These are phyloP conservation scores for Rhombomys opimus DNA, from an alignment of 2,113 vertebrate species.

Conservation along the genomic window DNA sequence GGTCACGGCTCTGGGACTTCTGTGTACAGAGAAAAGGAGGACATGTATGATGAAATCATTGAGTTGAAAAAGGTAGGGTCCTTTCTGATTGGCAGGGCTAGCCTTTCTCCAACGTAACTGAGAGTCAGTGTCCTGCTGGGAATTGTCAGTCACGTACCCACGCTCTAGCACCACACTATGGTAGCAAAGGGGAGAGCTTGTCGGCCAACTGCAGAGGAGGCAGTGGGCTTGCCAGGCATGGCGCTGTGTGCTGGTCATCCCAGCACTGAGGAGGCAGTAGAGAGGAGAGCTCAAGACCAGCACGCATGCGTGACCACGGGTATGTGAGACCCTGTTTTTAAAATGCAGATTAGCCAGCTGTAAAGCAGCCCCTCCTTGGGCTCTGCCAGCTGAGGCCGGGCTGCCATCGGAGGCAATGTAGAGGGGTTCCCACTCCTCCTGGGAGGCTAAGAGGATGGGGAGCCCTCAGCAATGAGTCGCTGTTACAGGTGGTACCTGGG, in stretches of 20 bases:
- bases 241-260: not conserved
- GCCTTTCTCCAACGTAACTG: no score
- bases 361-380: no score
- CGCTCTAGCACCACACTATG: fast-evolving
- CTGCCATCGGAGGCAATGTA: not conserved
- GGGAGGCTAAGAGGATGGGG: not conserved
- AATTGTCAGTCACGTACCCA: fast-evolving
- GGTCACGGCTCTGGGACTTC: constrained; percentile 87
- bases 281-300: not conserved
- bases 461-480: not conserved
- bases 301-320: not conserved
- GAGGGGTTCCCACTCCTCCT: not conserved
- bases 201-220: not conserved
- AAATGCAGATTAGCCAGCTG: not conserved
- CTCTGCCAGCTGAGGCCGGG: not conserved
- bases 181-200: not conserved
- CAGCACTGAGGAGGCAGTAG: not conserved
- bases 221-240: not conserved
- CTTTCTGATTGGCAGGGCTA: not conserved
- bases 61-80: constrained; percentile 94
- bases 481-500: no score
- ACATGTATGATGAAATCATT: constrained; percentile 97
- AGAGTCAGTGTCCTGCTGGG: not conserved
- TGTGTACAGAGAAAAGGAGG: constrained; percentile 93
- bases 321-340: not conserved